phyloP scores from a whole-genome alignment of 1,140 invertebrate species.

The Protaetia brevitarsis region DNA sequence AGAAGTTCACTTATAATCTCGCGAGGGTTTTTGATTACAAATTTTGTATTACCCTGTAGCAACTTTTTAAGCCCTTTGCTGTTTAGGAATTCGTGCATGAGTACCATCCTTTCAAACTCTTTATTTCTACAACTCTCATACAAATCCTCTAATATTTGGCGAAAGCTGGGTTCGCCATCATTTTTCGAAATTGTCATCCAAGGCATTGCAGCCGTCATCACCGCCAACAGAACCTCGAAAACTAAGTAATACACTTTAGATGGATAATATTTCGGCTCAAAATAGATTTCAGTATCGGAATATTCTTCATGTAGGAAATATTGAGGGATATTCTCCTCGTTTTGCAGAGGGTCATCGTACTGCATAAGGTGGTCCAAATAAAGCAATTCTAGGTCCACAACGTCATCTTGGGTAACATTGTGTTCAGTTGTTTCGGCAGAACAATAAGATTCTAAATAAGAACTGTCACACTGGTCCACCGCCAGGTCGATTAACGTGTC shows the following conservation, averaged over 20 bases:
- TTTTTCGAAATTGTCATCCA: slow-evolving; percentile 37
- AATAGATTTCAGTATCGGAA: slow-evolving; percentile 27
- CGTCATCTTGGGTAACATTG: background rate
- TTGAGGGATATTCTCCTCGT: background rate
- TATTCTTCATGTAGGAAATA: slow-evolving; percentile 21
- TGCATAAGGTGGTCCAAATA: slow-evolving; percentile 15
- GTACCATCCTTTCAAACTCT: slow-evolving; percentile 36
- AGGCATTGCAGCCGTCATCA: slow-evolving; percentile 34
- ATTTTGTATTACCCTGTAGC: slow-evolving; percentile 32
- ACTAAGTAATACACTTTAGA: slow-evolving; percentile 34
- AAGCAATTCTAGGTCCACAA: slow-evolving; percentile 24
- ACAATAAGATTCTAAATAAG: background rate
- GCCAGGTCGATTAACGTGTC: slow-evolving; percentile 30
- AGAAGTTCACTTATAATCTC: slow-evolving; percentile 8
- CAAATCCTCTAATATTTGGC: slow-evolving; percentile 31
- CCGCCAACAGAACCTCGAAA: slow-evolving; percentile 35
- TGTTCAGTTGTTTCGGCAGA: background rate
- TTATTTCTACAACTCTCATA: slow-evolving; percentile 31
- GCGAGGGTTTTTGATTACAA: slow-evolving; percentile 29
- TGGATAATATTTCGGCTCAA: slow-evolving; percentile 23
- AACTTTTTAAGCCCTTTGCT: slow-evolving; percentile 31
- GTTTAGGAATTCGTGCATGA: slow-evolving; percentile 40
- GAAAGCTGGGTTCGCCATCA: slow-evolving; percentile 34
- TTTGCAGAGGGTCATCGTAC: background rate
- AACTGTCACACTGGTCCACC: slow-evolving; percentile 32